Evolutionary conservation across 92 coral and sea anemone species (phyloP).

Genomic region (Anthopleura xanthogrammica): DNA sequence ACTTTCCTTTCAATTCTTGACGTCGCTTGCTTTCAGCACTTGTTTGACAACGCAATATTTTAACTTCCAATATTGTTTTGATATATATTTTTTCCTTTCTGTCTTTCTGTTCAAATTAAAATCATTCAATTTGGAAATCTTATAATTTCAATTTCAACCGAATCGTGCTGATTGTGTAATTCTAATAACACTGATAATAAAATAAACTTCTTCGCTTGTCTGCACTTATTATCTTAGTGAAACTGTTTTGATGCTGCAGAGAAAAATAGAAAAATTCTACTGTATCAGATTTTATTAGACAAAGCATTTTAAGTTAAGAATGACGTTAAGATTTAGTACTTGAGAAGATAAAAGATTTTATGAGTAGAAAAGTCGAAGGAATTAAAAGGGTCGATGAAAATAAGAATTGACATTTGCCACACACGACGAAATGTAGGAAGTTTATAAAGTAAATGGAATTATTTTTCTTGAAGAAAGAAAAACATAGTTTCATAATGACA

Average conservation of each 20-base stretch:
- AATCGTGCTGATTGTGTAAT: not conserved
- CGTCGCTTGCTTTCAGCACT: no score
- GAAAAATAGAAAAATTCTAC: not conserved
- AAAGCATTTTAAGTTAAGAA: no score
- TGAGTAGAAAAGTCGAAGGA: not conserved
- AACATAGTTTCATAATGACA: no score
- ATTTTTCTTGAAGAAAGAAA: not conserved
- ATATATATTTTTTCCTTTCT: no score
- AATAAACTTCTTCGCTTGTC: not conserved
- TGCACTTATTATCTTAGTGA: not conserved
- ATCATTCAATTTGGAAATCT: no score
- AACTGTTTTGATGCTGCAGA: not conserved
- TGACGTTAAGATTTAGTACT: not conserved
- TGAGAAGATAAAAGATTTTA: not conserved
- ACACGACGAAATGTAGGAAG: not conserved
- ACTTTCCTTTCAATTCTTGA: no score
- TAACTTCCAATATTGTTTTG: no score
- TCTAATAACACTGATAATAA: not conserved
- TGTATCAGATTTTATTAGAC: not conserved
- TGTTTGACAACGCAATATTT: no score
- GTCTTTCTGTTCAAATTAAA: no score
- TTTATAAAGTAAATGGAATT: not conserved
- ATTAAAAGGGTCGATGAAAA: not conserved
- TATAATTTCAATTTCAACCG: no score
- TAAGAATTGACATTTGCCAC: not conserved